Evolutionary conservation across 2,888 invertebrate species (phyloP).

Genomic region (Drosophila mulleri): DNA sequence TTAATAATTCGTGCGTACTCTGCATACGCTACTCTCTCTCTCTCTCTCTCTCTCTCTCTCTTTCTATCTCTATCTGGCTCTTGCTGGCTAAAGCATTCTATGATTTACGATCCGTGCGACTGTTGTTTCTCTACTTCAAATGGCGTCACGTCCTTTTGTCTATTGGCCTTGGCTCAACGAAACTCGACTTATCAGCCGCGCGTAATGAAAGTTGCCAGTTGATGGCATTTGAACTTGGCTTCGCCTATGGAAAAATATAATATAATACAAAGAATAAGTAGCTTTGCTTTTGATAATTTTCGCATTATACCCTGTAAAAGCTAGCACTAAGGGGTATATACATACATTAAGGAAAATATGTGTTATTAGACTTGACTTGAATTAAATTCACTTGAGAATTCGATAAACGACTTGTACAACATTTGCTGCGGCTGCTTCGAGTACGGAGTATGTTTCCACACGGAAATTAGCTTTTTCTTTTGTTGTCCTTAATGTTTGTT

Average conservation of each 20-base stretch:
- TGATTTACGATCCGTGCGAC: conserved; percentile 43
- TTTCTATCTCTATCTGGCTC: not conserved
- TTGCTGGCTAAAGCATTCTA: conserved; percentile 5
- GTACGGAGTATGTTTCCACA: not conserved
- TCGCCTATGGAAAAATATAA: not conserved
- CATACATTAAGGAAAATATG: no score
- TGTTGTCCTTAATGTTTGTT: conserved; percentile 43
- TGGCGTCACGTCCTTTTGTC: conserved; percentile 46
- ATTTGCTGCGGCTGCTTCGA: not conserved
- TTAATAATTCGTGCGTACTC: conserved; percentile 12
- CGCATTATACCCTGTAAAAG: conserved; percentile 18
- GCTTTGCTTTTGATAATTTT: conserved; percentile 27
- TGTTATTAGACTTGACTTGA: not conserved
- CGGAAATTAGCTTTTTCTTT: conserved; percentile 17
- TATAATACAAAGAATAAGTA: conserved; percentile 13
- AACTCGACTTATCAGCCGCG: conserved; percentile 40
- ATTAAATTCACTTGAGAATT: not conserved
- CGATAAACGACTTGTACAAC: not conserved
- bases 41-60: not conserved
- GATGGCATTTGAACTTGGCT: conserved; percentile 27
- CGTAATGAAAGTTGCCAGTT: conserved; percentile 26
- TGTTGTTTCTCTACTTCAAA: conserved; percentile 16
- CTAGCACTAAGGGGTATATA: not conserved
- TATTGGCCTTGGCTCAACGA: conserved; percentile 3
- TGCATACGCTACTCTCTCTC: not conserved